phyloP scores from a whole-genome alignment of 2,888 invertebrate species.

The Baronia brevicornis region DNA sequence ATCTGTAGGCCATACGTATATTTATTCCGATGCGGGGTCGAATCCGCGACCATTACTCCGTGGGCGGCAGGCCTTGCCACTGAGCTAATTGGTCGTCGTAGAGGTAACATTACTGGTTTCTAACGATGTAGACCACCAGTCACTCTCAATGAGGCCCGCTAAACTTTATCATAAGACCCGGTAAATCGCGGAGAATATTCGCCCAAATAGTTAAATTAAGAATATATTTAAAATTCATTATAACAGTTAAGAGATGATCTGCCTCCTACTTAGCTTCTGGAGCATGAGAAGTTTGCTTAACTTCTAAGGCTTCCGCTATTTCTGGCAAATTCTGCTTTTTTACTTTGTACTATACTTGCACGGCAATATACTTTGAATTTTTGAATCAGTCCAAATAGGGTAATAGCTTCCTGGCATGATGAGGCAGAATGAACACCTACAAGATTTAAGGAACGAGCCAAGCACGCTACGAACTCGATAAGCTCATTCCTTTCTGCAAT shows the following conservation, averaged over 20 bases:
- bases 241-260: slow-evolving; percentile 19
- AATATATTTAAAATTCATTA: slow-evolving; percentile 20
- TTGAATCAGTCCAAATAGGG: slow-evolving; percentile 25
- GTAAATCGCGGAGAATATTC: slow-evolving; percentile 22
- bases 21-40: too few relatives aligned
- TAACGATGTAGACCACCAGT: too few relatives aligned
- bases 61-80: too few relatives aligned
- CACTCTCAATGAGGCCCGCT: too few relatives aligned
- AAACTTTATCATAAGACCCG: too few relatives aligned
- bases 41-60: too few relatives aligned
- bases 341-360: too few relatives aligned
- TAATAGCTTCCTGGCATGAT: slow-evolving; percentile 22
- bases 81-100: too few relatives aligned
- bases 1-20: too few relatives aligned
- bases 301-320: slow-evolving; percentile 18
- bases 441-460: slow-evolving; percentile 30
- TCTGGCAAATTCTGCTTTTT: slow-evolving; percentile 17
- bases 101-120: too few relatives aligned
- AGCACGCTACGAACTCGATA: slow-evolving; percentile 30
- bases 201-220: slow-evolving; percentile 21
- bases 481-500: slow-evolving; percentile 27
- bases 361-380: slow-evolving; percentile 24
- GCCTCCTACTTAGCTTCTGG: slow-evolving; percentile 21
- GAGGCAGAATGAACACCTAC: slow-evolving; percentile 24
- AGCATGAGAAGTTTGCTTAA: slow-evolving; percentile 18